Conservation (phyloP, 2,888 invertebrate species). For the Dorcus hopei region DNA sequence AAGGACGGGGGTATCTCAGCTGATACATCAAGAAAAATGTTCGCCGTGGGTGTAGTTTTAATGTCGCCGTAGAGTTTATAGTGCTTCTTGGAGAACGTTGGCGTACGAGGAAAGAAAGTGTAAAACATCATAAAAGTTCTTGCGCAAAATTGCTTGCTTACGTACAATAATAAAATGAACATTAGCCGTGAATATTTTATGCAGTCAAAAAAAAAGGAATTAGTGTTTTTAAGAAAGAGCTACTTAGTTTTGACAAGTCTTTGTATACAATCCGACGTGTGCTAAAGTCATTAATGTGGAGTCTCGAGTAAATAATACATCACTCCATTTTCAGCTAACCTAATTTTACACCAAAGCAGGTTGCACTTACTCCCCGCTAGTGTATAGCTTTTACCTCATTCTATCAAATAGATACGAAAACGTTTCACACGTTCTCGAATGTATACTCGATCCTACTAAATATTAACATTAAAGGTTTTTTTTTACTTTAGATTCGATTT, state of each 20-base stretch:
- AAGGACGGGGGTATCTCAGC: constrained; percentile 34
- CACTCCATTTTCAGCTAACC: constrained; percentile 11
- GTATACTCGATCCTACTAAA: not conserved
- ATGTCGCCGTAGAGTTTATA: constrained; percentile 29
- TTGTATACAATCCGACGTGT: not conserved
- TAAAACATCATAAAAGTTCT: constrained; percentile 22
- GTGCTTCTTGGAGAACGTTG: constrained; percentile 24
- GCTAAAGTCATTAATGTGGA: not conserved
- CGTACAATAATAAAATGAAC: too few species aligned
- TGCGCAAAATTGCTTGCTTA: not conserved
- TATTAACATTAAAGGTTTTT: not conserved
- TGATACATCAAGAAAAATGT: constrained; percentile 42
- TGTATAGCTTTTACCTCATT: constrained; percentile 2
- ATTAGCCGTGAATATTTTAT: too few species aligned
- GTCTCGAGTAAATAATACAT: constrained; percentile 14
- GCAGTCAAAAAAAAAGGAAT: too few species aligned
- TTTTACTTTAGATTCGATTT: too few species aligned
- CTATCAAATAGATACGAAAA: not conserved
- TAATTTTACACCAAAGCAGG: constrained; percentile 12
- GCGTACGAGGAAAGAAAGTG: constrained; percentile 22
- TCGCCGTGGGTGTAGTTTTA: constrained; percentile 38
- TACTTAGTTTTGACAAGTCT: not conserved
- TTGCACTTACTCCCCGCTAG: constrained; percentile 5
- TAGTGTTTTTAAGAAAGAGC: not conserved
- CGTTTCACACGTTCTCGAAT: not conserved